Evolutionary conservation across 2,797 vertebrate species (phyloP).

Genomic region (Orestias chungarensis): DNA sequence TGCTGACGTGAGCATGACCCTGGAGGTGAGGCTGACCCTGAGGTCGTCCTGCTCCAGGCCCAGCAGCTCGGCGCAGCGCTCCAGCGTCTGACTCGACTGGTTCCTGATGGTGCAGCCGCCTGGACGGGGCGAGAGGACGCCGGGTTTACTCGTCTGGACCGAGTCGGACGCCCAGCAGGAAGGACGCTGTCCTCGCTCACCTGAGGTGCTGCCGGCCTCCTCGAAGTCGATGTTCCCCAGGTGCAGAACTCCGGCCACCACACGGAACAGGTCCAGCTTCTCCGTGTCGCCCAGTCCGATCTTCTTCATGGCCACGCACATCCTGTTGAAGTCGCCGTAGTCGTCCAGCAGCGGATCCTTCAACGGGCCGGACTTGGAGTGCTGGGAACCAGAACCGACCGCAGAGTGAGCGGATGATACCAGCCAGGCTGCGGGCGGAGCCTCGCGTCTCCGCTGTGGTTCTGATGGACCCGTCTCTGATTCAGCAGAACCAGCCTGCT

Average conservation of each 20-base stretch:
- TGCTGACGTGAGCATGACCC: conserved; percentile 96
- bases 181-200: no score
- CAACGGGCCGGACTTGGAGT: conserved; percentile 88
- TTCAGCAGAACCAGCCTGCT: no score
- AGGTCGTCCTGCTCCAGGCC: conserved; percentile 92
- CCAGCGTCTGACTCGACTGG: conserved; percentile 84
- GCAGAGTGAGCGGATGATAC: no score
- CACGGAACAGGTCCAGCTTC: conserved; percentile 94
- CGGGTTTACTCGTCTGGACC: no score
- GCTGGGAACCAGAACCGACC: conserved; percentile 70
- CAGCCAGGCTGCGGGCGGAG: no score
- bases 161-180: no score
- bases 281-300: conserved; percentile 93
- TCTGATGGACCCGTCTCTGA: no score
- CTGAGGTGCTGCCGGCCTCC: conserved; percentile 95
- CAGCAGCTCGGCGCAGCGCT: conserved; percentile 89
- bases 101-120: conserved; percentile 80
- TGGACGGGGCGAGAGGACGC: no score
- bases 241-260: conserved; percentile 95
- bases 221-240: conserved; percentile 97
- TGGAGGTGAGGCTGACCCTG: conserved; percentile 89
- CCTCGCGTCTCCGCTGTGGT: no score
- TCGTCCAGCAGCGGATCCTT: conserved; percentile 96
- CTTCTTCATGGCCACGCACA: conserved; percentile 96
- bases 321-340: conserved; percentile 91